phyloP scores from a whole-genome alignment of 1,140 invertebrate genomes.

The Papilio xuthus region DNA sequence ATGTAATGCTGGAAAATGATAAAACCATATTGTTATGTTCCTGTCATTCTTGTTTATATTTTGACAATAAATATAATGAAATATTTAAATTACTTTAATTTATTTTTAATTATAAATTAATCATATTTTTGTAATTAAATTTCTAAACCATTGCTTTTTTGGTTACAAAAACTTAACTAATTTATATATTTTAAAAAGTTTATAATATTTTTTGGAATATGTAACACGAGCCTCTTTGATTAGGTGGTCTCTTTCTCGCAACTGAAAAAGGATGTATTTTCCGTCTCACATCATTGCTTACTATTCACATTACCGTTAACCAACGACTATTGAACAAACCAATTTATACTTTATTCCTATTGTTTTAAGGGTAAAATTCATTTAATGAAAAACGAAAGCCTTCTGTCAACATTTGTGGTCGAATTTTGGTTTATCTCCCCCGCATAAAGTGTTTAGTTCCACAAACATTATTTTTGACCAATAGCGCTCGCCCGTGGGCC shows the following conservation, averaged over 20 bases:
- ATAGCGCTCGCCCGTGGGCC: constrained; percentile 69
- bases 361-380: constrained; percentile 43
- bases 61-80: too few relatives aligned
- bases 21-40: too few relatives aligned
- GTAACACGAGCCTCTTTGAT: constrained; percentile 52
- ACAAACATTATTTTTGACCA: constrained; percentile 80
- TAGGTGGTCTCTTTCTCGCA: constrained; percentile 49
- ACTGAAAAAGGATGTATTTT: constrained; percentile 45
- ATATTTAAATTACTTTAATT: too few relatives aligned
- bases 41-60: too few relatives aligned
- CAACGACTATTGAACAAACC: background rate
- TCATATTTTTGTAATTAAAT: too few relatives aligned
- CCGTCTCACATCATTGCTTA: constrained; percentile 53
- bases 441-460: constrained; percentile 72
- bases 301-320: constrained; percentile 33
- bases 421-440: constrained; percentile 75
- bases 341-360: constrained; percentile 41
- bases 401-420: constrained; percentile 77
- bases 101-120: too few relatives aligned
- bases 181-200: background rate
- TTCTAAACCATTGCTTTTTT: too few relatives aligned
- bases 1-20: too few relatives aligned
- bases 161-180: background rate
- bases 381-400: constrained; percentile 39
- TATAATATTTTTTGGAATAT: constrained; percentile 47